Evolutionary conservation across 2,797 vertebrate genomes (phyloP).

Genomic region (Notolabrus celidotus): DNA sequence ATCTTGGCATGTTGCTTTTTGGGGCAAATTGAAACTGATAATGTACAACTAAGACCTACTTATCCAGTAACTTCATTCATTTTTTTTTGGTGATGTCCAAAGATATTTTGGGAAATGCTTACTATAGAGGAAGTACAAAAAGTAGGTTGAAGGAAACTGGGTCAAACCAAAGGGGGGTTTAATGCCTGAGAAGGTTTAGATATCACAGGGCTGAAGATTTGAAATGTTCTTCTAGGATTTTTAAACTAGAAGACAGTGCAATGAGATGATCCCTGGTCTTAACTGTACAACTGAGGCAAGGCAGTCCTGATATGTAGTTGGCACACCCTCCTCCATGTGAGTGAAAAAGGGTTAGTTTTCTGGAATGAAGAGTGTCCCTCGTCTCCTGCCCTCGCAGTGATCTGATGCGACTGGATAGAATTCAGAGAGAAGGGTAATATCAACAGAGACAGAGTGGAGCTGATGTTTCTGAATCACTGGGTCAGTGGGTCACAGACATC

Average conservation of each 20-base stretch:
- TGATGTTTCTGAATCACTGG: conserved; percentile 80
- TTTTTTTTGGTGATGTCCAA: conserved; percentile 12
- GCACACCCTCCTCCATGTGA: conserved; percentile 9
- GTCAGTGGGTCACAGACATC: conserved; percentile 82
- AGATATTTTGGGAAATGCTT: conserved; percentile 35
- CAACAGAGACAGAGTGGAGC: conserved; percentile 65
- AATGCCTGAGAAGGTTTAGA: conserved; percentile 11
- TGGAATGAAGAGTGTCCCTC: conserved; percentile 62
- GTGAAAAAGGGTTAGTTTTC: conserved; percentile 39
- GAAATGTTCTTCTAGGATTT: neutral
- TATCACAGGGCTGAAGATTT: neutral
- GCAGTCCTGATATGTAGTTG: conserved; percentile 8
- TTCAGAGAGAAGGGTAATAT: conserved; percentile 69
- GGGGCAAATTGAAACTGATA: conserved; percentile 12
- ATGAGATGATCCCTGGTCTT: neutral
- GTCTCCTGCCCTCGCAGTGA: conserved; percentile 66
- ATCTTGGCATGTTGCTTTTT: conserved; percentile 7
- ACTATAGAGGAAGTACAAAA: conserved; percentile 27
- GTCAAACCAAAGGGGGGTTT: conserved; percentile 27
- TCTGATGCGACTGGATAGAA: conserved; percentile 69
- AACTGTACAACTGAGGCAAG: conserved; percentile 21
- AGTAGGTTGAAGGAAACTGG: conserved; percentile 44
- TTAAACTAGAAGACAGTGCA: neutral
- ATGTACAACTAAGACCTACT: conserved; percentile 33
- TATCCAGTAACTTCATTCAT: conserved; percentile 23